Evolutionary conservation across 92 coral and sea anemone species (phyloP), one percentile per base, ranked within the genome.

Genomic region (Bergia puertoricense): DNA sequence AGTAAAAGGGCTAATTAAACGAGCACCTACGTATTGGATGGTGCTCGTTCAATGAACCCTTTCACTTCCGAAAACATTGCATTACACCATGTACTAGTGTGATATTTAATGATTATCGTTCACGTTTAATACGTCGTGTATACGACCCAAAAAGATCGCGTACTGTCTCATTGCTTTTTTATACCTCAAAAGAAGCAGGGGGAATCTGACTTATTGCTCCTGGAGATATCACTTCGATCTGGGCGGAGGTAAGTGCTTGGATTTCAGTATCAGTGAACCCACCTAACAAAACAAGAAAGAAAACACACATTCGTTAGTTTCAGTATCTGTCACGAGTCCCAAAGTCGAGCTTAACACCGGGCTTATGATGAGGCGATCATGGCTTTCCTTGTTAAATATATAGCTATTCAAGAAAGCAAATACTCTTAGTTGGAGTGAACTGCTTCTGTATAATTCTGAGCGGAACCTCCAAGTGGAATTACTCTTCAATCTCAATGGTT

Each of bases 221-320:
- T 8, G 97, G 90, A 8, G 91, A 65, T 45, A 94, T 79, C 88
- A 93, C 92, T 38, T 88, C 88, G 45, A 94, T 86, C 51, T 88
- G 92, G 78, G 82, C 92, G 16, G 88, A 80, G 14, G 91, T 88
- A 67, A 94, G 81, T 2, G 90, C 86, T 85, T 86, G 59, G 42
- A 92, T 86, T 71, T 94, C 97, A 30, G 90, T 48, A 23, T 74
- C 30, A 1, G 95, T 91, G 40, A 92, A 92, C 1, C 97, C 95
- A 57, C 95, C 97, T 94, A 51, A 37, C 8, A 75, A 68, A 45
- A 44, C 18, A 82, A 84, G 50, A 23, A 30, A 20, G 23, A 37
- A 56, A 30, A 50, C 13, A 6, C 14, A 62, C 30, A 62, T 6
- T 18, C n/a, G 23, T 62, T 62, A 62, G n/a, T 1, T 15, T 62